Base-by-base conservation (phyloP, 92 coral and sea anemone genomes). In the Porites cylindrica region DNA sequence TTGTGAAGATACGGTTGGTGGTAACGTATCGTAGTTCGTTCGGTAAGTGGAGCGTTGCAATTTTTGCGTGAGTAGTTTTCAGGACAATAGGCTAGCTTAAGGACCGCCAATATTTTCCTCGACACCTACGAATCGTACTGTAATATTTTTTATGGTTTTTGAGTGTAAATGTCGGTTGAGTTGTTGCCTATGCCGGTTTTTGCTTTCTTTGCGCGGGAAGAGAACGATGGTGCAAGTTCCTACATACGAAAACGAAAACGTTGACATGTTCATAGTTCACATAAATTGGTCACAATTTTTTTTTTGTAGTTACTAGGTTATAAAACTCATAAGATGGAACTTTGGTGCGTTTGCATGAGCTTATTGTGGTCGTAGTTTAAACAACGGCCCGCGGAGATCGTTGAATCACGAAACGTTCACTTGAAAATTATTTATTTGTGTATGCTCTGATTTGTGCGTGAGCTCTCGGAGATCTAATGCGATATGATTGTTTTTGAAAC, bases 31-130 rank as follows among this genome's bases (percentile, higher is more conserved):
- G 17, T 83, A 63, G 74, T 62, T 73, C 74, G 29, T 8, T 75
- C 23, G 80, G 87, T 63, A 73, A 83, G 87, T 83, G 24, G 52
- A 83, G 87, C 80, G 87, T 83, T 72, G 75, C 86, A 50, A 38
- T 43, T 82, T 69, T 66, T 82, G 65, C 72, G 63, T 62, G 87
- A 62, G 72, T 23, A 50, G 50, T 32, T 20, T 83, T 26, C 13
- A 7, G 79, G 80, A 61, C 87, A 83, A 23, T 83, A 62, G 65
- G 81, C 81, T 14, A 73, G 59, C 17, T 32, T 51, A 26, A 12
- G 60, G 65, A 83, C 72, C 81, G 58, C 81, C 79, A 21, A 21
- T 23, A 63, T 54, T 70, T 50, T 32, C 54, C 19, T 71, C 29
- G 64, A 75, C 70, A 73, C 81, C 51, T 17, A 43, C 19, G 80